Evolutionary conservation across 2,113 vertebrate species (phyloP), one percentile per base, ranked within the genome.

Genomic region (Sceloporus tristichus): DNA sequence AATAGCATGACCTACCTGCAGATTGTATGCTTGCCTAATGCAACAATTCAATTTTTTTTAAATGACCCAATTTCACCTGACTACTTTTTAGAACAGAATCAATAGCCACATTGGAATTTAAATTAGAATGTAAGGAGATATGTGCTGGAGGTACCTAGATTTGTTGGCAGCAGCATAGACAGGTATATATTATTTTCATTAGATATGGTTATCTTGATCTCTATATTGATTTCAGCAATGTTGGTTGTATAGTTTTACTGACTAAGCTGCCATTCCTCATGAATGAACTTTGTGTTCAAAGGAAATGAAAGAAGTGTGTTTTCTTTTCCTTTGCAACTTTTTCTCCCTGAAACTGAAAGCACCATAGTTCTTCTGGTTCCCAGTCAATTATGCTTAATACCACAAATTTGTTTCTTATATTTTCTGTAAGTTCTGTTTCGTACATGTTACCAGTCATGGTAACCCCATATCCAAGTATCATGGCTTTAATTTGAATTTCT

Each of bases 71-170:
- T 89, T 93, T 94, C 73, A 92, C 71, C 27, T 0, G 0, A 80
- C 6, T 80, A 89, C 68, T 91, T 93, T 82, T 85, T 77, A 71
- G 82, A 89, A 78, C n/a, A 91, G 48, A 90, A 88, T 91, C 85
- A 91, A 92, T 53, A 71, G 38, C 4, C 42, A 87, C 27, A 76
- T 56, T 89, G 84, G 88, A 92, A 93, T 95, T 92, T 91, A 91
- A 89, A 89, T 93, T 79, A 87, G 84, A 95, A 91, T 68, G 59
- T 90, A 82, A 89, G 40, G 54, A 92, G 76, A 88, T 88, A 85
- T 85, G 48, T 54, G 29, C 70, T 89, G 21, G 38, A 91, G 81
- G 40, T 82, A 82, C 18, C 54, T 85, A 87, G 73, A 94, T 87
- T 83, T 0, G 0, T 85, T 73, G 86, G 8, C n/a, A 87, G 40